Base-by-base conservation (phyloP, 2,797 vertebrate species). In the Tragelaphus oryx region DNA sequence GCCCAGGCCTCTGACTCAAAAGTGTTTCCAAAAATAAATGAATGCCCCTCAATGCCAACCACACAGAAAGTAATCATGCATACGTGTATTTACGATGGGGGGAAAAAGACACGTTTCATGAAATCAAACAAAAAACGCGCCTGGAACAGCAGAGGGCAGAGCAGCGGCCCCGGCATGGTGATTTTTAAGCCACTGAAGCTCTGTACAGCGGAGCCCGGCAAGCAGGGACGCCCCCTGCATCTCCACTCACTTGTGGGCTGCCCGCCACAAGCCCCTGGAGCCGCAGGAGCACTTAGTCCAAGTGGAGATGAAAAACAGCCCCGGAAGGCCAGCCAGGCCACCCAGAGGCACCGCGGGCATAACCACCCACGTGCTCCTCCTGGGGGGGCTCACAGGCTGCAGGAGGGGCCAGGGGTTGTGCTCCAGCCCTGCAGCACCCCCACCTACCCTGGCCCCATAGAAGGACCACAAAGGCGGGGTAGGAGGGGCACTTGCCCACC, bases 171-270 rank as follows among this genome's bases (percentile, higher is more conserved):
- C 2, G 1, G 8, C 7, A 0, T 6, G 0, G n/a, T 0, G 1
- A 14, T 71, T 4, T 14, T 11, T 18, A n/a, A 62, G n/a, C 0
- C 2, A 6, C 14, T 2, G 20, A 59, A 33, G 91, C 59, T 52
- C n/a, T 4, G 4, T 0, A 4, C 18, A 0, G 76, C 3, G 13
- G 14, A 57, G 76, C 48, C 3, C 0, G 0, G 41, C 4, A 0
- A 3, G 46, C 5, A 9, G 16, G 8, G 33, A 20, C 14, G 0
- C 8, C 16, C 0, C 57, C 3, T 0, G 10, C 6, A 2, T 2
- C 44, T n/a, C 55, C 20, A 2, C 3, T 5, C 6, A 8, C 3
- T 30, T 0, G 16, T 10, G 28, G 37, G 33, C 50, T 8, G 8
- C 62, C 44, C 1, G 0, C 37, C n/a, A 30, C n/a, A 50, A 1